These are phyloP conservation scores for Volucella inanis DNA, from an alignment of 2,888 invertebrate species.

Conservation along the genomic window DNA sequence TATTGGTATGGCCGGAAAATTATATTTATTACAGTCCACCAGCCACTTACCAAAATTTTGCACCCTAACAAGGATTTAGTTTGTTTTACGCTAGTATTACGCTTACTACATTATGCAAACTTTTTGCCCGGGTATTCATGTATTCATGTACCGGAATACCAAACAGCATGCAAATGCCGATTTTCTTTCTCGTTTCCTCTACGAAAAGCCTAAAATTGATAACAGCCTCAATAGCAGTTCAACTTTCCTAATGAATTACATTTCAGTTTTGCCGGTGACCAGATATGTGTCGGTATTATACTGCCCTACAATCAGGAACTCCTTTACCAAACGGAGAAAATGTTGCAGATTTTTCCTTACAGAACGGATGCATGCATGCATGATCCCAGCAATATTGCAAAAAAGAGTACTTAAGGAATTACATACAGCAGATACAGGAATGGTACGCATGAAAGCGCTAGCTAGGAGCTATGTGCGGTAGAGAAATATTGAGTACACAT, in stretches of 20 bases:
- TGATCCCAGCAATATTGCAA: conserved; percentile 45
- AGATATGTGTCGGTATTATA: conserved; percentile 21
- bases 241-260: conserved; percentile 2
- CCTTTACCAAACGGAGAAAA: conserved; percentile 11
- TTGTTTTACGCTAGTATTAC: too few species aligned
- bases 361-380: conserved; percentile 43
- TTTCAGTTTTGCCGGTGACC: conserved; percentile 2
- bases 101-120: too few species aligned
- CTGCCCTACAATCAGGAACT: conserved; percentile 17
- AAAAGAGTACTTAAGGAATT: conserved; percentile 47
- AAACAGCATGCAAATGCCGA: conserved; percentile 13
- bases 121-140: too few species aligned
- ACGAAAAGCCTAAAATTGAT: conserved; percentile 12
- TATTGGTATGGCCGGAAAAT: too few species aligned
- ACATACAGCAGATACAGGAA: conserved; percentile 33
- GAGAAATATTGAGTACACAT: too few species aligned
- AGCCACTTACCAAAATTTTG: too few species aligned
- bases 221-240: background rate
- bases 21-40: too few species aligned
- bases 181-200: too few species aligned
- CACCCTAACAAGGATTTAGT: too few species aligned
- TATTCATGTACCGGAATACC: too few species aligned
- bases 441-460: too few species aligned
- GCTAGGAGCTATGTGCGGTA: too few species aligned
- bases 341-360: conserved; percentile 16